Evolutionary conservation across 1,140 invertebrate species (phyloP), one percentile per base, ranked within the genome.

Genomic region (Zaprionus nigranus): DNA sequence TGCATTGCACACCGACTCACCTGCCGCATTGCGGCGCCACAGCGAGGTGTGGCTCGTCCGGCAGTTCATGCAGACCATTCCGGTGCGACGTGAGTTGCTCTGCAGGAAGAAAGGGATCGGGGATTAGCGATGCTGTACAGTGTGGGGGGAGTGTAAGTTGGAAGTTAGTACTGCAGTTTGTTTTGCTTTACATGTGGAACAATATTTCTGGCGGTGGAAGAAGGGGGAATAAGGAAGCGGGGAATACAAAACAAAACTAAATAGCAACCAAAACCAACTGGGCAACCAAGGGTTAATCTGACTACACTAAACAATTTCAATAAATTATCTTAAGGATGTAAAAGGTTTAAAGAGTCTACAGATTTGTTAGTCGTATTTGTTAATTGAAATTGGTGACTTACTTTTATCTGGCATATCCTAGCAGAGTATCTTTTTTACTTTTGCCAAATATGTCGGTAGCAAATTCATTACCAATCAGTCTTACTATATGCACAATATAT

Each of bases 1-100:
- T 5, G 98, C 98, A 93, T 99, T 99, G 93, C 98, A 99, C 2
- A 99, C 97, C 3, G 97, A 96, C 92, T 98, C 97, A 12, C 98
- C 98, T 65, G 95, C 93, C 17, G 95, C 93, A 93, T 98, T 99
- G 78, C 97, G 94, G 73, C 98, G 94, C 98, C 98, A 99, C 76
- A 99, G 94, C 4, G 98, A 98, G 7, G 98, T 99, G 5, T 95
- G 96, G 17, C 93, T 95, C 1, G 98, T 98, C 62, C 94, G 94
- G 93, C 98, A 99, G 93, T 99, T 99, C 81, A 96, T 96, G 94
- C 98, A 99, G 59, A 95, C 94, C 69, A 98, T 94, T 57, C 98
- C 98, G 12, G 95, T 95, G 73, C 97, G 95, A 91, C 96, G 95
- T 3, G 87, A 82, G 28, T 91, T 87, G 64, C 87, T 92, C 92